phyloP scores from a whole-genome alignment of 2,797 vertebrate genomes.

The Hafferia zeledoni region DNA sequence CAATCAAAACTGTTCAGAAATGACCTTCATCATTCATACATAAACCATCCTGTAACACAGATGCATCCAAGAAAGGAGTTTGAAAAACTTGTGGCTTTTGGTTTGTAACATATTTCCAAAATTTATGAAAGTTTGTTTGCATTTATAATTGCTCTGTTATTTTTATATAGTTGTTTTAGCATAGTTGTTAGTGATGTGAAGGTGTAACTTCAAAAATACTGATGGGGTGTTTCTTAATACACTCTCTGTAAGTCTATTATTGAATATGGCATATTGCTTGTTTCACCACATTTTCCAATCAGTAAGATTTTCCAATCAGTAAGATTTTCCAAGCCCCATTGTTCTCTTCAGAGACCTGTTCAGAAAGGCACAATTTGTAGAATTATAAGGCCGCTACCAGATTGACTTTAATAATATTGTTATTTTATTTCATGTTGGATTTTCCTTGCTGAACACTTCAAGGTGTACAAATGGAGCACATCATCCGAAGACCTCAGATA shows the following conservation, averaged over 20 bases:
- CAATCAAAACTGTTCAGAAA: neutral
- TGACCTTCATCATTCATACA: neutral
- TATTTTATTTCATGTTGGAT: neutral
- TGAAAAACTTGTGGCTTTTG: neutral
- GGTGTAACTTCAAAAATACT: neutral
- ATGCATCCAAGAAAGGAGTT: neutral
- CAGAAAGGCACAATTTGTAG: neutral
- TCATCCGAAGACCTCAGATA: neutral
- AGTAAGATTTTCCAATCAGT: neutral
- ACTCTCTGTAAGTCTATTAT: neutral
- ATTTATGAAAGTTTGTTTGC: neutral
- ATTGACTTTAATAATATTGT: neutral
- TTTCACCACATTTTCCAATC: neutral
- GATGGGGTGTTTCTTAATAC: neutral
- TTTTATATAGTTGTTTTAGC: neutral
- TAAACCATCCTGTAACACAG: neutral
- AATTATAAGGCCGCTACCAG: neutral
- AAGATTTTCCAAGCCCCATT: neutral
- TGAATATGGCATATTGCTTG: neutral
- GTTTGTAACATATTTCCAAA: neutral
- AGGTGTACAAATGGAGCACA: neutral
- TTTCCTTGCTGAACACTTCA: neutral
- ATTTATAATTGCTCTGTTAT: neutral
- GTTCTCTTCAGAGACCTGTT: neutral
- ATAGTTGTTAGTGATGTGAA: neutral